These are phyloP conservation scores for Rana temporaria DNA, from an alignment of 2,113 vertebrate species.

Conservation along the genomic window DNA sequence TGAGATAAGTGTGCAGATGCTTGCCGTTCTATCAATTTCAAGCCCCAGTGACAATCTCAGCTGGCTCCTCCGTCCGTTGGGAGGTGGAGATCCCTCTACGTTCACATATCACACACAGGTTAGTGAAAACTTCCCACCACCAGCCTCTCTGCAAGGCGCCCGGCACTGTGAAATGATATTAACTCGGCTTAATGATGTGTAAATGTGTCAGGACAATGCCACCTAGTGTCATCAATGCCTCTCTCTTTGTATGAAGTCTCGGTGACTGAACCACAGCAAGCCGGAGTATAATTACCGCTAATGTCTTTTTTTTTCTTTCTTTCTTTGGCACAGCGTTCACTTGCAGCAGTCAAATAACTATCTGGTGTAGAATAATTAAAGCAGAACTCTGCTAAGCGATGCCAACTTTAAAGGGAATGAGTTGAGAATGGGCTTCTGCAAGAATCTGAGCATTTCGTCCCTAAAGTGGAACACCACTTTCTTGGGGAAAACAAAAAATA, in stretches of 20 bases:
- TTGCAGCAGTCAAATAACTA: neutral
- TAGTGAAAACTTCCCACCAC: slow-evolving; percentile 58
- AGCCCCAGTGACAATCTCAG: slow-evolving; percentile 63
- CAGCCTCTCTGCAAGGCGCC: slow-evolving; percentile 58
- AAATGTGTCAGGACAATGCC: slow-evolving; percentile 81
- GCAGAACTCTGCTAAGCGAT: too few species aligned
- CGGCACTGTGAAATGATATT: slow-evolving; percentile 69
- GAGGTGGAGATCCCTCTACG: slow-evolving; percentile 59
- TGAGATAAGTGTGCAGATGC: neutral
- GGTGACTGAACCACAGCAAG: slow-evolving; percentile 71
- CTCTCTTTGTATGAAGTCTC: slow-evolving; percentile 69
- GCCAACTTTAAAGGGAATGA: too few species aligned
- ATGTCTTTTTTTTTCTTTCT: slow-evolving; percentile 69
- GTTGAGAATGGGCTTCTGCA: too few species aligned
- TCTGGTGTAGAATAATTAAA: too few species aligned
- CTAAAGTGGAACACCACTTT: too few species aligned
- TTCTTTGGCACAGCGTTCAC: neutral
- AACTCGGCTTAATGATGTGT: slow-evolving; percentile 74
- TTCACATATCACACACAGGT: slow-evolving; percentile 65
- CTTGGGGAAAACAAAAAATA: too few species aligned
- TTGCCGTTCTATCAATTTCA: slow-evolving; percentile 64
- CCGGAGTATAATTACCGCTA: slow-evolving; percentile 72
- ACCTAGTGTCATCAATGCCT: slow-evolving; percentile 76
- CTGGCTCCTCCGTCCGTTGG: slow-evolving; percentile 59
- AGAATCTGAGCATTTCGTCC: too few species aligned